Conservation (phyloP, 2,888 invertebrate species). For the Cylindroiulus punctatus region DNA sequence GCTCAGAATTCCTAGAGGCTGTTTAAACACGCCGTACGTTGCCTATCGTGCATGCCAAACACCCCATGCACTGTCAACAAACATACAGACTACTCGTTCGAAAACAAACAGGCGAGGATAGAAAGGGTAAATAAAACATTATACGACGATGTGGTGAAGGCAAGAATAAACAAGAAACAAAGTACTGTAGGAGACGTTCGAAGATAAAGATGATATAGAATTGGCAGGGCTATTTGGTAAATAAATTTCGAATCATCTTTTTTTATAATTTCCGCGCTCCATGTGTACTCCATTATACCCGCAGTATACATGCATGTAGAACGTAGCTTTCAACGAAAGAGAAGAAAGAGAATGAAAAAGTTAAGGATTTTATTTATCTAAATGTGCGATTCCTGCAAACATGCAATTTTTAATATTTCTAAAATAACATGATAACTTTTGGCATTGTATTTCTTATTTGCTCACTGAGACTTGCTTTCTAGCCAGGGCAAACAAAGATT, state of each 20-base stretch:
- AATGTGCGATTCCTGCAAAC: too few species aligned
- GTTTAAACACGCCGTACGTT: slow-evolving; percentile 1
- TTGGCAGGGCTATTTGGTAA: not conserved
- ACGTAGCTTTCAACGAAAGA: too few species aligned
- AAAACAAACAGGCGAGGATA: not conserved
- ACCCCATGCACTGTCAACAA: slow-evolving; percentile 37
- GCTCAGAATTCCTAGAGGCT: slow-evolving; percentile 28
- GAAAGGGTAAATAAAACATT: slow-evolving; percentile 33
- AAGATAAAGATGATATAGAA: not conserved
- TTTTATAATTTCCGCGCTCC: too few species aligned
- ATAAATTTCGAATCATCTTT: not conserved
- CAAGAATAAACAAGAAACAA: not conserved
- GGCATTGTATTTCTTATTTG: too few species aligned
- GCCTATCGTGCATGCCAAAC: not conserved
- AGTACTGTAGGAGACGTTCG: not conserved
- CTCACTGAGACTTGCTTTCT: too few species aligned
- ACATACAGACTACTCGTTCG: slow-evolving; percentile 1
- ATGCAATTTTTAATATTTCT: too few species aligned
- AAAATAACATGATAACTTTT: too few species aligned
- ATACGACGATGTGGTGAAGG: not conserved
- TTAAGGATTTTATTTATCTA: too few species aligned
- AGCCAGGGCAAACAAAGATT: too few species aligned
- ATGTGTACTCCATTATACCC: too few species aligned
- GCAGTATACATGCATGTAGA: too few species aligned
- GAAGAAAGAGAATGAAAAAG: too few species aligned